These are phyloP conservation scores for Acanthis flammea DNA, from an alignment of 2,797 vertebrate species.

Conservation along the genomic window DNA sequence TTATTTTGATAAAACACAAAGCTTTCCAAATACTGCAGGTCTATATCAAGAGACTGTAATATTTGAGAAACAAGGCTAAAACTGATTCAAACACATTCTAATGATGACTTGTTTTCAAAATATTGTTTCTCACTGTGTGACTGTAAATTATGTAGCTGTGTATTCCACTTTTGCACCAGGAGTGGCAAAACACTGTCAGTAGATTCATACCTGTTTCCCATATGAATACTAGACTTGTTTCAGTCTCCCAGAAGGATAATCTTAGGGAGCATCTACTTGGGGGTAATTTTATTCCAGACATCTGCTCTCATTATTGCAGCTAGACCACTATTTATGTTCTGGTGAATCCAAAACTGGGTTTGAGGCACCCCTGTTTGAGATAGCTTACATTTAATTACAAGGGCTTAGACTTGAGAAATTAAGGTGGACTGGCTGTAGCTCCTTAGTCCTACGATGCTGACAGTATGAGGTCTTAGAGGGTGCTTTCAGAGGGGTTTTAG, in stretches of 20 bases:
- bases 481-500: not conserved
- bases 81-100: not conserved
- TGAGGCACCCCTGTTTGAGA: not conserved
- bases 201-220: not conserved
- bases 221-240: not conserved
- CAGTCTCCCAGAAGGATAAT: not conserved
- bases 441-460: not conserved
- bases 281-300: not conserved
- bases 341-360: not conserved
- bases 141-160: not conserved
- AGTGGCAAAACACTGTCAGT: not conserved
- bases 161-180: not conserved
- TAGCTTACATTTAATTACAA: not conserved
- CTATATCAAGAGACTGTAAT: not conserved
- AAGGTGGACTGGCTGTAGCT: not conserved
- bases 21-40: not conserved
- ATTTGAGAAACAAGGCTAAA: not conserved
- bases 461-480: not conserved
- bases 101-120: not conserved
- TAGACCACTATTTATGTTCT: not conserved
- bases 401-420: not conserved
- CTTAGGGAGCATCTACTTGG: not conserved
- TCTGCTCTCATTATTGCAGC: not conserved
- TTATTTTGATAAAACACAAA: not conserved
- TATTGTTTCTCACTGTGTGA: not conserved